Base-by-base conservation (phyloP, 2,888 invertebrate species). In the Trichopoda pennipes region DNA sequence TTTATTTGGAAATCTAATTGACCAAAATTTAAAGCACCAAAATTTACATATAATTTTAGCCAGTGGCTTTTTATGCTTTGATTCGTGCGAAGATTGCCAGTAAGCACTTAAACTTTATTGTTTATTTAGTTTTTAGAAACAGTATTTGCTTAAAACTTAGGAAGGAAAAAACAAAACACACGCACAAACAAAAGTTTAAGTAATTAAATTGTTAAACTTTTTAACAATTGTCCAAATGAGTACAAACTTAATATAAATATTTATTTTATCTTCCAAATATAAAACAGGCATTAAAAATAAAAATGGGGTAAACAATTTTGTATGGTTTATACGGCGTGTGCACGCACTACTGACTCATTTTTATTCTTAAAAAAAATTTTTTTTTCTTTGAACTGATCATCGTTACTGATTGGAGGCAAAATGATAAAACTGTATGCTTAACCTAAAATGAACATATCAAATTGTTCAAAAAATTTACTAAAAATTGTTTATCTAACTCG, bases 231-330 rank as follows among this genome's bases (percentile, higher is more conserved):
- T n/a, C 68, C 56, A 80, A 6, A 14, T 14, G 16, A 38, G 38
- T 75, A 61, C 72, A 76, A 66, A 72, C 72, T 68, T 80, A 68
- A 80, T 68, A 72, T 82, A 82, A 82, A 82, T 82, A 82, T 82
- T 82, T 82, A 80, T 72, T 56, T 80, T 68, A 82, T 75, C 70
- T 70, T 38, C 42, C 49, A 66, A 58, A 64, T 69, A 53, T 51
- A 75, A 47, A 56, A 49, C 17, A 17, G 21, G n/a, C 55, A 60
- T 19, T 19, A 68, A 56, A 21, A 76, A 47, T 19, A 60, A 58
- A 53, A 64, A 79, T 75, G 19, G 35, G 64, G 47, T 79, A 51
- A 81, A 78, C 38, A 55, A 74, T 56, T 82, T 64, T 35, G 42
- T 74, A 44, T 78, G 32, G n/a, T 55, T 23, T 61, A 21, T 56